Conservation (phyloP, 2,888 invertebrate species). For the Drosophila limbata region DNA sequence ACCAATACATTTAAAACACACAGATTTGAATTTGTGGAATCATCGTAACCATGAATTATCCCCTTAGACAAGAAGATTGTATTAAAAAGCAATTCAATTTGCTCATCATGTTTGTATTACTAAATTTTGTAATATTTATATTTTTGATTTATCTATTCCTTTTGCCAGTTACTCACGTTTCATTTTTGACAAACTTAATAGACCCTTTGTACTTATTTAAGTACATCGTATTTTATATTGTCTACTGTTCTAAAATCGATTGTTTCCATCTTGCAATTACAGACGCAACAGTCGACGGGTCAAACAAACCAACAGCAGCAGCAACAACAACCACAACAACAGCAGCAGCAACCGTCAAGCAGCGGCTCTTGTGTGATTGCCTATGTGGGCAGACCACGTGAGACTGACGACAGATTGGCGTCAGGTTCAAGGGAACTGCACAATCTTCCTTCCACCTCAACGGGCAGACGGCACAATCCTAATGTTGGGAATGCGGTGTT, state of each 20-base stretch:
- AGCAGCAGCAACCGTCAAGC: conserved; percentile 42
- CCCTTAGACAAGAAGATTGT: too few species aligned
- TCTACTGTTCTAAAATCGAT: neutral
- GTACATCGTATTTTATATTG: too few species aligned
- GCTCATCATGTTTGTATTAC: too few species aligned
- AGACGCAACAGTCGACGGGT: conserved; percentile 23
- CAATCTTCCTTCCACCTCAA: conserved; percentile 54
- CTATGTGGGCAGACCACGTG: conserved; percentile 69
- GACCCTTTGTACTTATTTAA: too few species aligned
- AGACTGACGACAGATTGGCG: conserved; percentile 18
- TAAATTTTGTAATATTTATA: too few species aligned
- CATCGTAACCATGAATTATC: too few species aligned
- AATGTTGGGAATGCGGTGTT: conserved; percentile 69
- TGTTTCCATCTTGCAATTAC: neutral
- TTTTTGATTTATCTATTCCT: too few species aligned
- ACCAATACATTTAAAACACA: too few species aligned
- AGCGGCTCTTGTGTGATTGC: conserved; percentile 68
- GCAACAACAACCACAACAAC: conserved; percentile 35
- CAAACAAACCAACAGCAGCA: conserved; percentile 17
- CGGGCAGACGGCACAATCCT: conserved; percentile 47
- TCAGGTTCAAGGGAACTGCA: conserved; percentile 34
- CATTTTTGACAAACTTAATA: too few species aligned
- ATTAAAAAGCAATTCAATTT: too few species aligned
- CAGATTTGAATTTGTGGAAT: too few species aligned
- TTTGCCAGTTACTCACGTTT: too few species aligned